Conservation (phyloP, 2,113 vertebrate genomes). For the Colius striatus region DNA sequence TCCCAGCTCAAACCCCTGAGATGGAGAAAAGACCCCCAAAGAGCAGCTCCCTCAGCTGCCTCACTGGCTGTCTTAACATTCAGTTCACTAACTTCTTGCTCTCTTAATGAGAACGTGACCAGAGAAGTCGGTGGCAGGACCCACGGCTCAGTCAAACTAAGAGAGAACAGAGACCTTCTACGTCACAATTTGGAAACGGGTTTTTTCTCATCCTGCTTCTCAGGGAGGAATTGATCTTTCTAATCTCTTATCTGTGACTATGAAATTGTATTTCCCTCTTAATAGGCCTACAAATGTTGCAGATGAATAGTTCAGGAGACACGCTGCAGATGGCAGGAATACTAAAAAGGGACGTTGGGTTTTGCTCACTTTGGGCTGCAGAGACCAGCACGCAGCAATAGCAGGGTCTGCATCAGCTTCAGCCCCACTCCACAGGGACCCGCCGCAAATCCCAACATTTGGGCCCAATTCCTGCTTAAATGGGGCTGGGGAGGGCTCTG, state of each 20-base stretch:
- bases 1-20: background rate
- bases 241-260: conserved; percentile 75
- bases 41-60: background rate
- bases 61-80: background rate
- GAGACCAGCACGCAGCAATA: background rate
- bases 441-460: rapidly evolving
- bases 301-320: conserved; percentile 54
- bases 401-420: background rate
- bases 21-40: background rate
- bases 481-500: background rate
- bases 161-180: conserved; percentile 14
- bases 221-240: conserved; percentile 62
- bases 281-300: conserved; percentile 67
- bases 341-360: background rate
- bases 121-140: background rate
- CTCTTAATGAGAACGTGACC: background rate
- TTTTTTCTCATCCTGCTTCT: background rate
- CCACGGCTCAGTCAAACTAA: background rate
- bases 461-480: background rate
- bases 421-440: background rate
- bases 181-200: background rate
- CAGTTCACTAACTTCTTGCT: background rate
- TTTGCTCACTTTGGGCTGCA: background rate
- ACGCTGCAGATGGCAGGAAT: background rate
- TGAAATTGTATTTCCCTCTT: conserved; percentile 78